phyloP scores from a whole-genome alignment of 2,888 invertebrate species.

The Aromia moschata region DNA sequence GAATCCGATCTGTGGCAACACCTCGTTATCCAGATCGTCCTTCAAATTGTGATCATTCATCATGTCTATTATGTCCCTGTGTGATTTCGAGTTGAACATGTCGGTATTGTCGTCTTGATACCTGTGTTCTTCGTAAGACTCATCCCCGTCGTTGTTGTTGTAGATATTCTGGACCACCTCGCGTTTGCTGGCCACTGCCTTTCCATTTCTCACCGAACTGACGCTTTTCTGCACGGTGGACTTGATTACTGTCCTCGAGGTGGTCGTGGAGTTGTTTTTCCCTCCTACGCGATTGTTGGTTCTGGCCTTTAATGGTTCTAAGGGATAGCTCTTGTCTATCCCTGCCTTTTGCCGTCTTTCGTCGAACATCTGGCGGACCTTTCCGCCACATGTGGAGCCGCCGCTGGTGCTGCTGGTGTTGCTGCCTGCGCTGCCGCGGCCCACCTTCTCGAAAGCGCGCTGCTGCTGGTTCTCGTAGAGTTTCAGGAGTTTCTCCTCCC shows the following conservation, averaged over 20 bases:
- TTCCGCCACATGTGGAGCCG: constrained; percentile 50
- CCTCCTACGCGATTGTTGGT: constrained; percentile 49
- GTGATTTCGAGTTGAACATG: constrained; percentile 32
- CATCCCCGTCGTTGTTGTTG: constrained; percentile 57
- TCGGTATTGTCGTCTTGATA: constrained; percentile 46
- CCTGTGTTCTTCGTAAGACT: constrained; percentile 55
- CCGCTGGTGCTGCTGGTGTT: constrained; percentile 54
- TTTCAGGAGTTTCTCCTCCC: constrained; percentile 79
- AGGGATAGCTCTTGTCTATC: constrained; percentile 83
- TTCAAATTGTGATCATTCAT: constrained; percentile 61
- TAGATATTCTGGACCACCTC: constrained; percentile 58
- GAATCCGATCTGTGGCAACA: constrained; percentile 61
- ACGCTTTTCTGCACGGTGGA: constrained; percentile 59
- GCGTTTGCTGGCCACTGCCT: constrained; percentile 58
- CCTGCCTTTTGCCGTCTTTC: constrained; percentile 80
- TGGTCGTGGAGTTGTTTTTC: constrained; percentile 51
- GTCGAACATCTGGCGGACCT: constrained; percentile 86
- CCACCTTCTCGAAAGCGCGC: constrained; percentile 69
- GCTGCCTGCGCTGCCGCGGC: constrained; percentile 65
- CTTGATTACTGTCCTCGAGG: constrained; percentile 55
- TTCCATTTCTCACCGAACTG: constrained; percentile 60
- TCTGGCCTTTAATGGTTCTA: constrained; percentile 75
- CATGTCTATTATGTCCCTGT: constrained; percentile 57
- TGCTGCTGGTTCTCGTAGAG: constrained; percentile 76
- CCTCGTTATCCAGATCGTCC: constrained; percentile 63